A percentile compares a stretch with the other conserved stretches of the same genome.
Evolutionary conservation across 2,888 invertebrate species (phyloP).

Genomic region (Trachelus stipa): DNA sequence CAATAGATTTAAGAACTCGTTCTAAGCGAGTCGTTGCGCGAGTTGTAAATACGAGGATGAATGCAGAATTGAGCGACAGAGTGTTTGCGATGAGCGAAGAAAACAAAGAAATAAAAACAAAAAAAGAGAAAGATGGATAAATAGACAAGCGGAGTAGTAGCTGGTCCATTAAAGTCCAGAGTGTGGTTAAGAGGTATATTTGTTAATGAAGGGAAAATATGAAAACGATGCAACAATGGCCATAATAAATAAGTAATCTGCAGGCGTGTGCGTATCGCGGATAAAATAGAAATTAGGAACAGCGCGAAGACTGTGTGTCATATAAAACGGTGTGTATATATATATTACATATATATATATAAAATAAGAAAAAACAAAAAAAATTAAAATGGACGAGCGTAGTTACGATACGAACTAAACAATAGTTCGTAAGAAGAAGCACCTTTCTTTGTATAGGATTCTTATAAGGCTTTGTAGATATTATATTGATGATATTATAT

Average conservation of each 20-base stretch:
- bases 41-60: not conserved
- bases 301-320: not conserved
- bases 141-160: not conserved
- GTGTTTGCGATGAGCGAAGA: not conserved
- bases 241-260: slow-evolving; percentile 35
- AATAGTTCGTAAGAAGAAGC: slow-evolving; percentile 39
- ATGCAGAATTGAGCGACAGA: not conserved
- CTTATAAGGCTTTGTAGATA: not conserved
- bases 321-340: too few species aligned
- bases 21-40: not conserved
- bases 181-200: not conserved
- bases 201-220: slow-evolving; percentile 1
- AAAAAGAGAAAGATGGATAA: not conserved
- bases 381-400: slow-evolving; percentile 6
- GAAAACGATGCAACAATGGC: slow-evolving; percentile 34
- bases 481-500: not conserved
- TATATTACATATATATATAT: slow-evolving; percentile 9
- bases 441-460: slow-evolving; percentile 34
- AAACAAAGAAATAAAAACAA: not conserved
- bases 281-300: not conserved
- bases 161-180: not conserved
- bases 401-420: slow-evolving; percentile 31
- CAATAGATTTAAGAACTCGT: not conserved
- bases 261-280: not conserved
- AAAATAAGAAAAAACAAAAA: slow-evolving; percentile 13